phyloP scores from a whole-genome alignment of 30 jellyfish, hydroid and myxozoan genomes.

The Phacellophora camtschatica region DNA sequence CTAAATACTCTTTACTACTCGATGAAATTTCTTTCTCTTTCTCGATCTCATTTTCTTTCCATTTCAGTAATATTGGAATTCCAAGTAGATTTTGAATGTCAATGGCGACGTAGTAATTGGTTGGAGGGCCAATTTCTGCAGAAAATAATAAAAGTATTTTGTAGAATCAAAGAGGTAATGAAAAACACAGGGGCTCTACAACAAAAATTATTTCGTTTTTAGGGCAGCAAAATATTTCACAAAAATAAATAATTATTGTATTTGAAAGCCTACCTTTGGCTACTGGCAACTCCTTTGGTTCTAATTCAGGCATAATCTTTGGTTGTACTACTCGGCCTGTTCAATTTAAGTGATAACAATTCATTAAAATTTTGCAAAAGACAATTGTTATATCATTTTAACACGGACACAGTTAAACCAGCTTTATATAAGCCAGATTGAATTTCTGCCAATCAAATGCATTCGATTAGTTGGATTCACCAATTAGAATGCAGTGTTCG shows the following conservation, averaged over 20 bases:
- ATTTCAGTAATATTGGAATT: not conserved
- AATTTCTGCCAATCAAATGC: no score
- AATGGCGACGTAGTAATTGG: conserved; percentile 6
- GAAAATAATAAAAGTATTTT: not conserved
- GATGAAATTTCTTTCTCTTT: conserved; percentile 2
- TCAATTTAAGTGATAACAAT: no score
- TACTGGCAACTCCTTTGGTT: conserved; percentile 1
- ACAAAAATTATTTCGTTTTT: no score
- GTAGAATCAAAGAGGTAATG: not conserved
- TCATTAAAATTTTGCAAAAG: no score
- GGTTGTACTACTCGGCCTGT: conserved; percentile 7
- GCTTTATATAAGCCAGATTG: no score
- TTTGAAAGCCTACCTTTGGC: not conserved
- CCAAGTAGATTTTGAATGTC: conserved; percentile 1
- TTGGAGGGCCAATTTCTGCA: conserved; percentile 13
- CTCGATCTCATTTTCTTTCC: conserved; percentile 19
- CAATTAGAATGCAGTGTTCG: no score
- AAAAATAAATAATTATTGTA: no score
- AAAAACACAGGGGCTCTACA: not conserved
- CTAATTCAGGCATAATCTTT: not conserved
- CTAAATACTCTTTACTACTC: not conserved
- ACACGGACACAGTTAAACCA: no score
- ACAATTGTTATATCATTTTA: no score
- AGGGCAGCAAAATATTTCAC: no score
- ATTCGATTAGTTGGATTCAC: no score